phyloP scores from a whole-genome alignment of 2,113 vertebrate species.

The Trichechus manatus region DNA sequence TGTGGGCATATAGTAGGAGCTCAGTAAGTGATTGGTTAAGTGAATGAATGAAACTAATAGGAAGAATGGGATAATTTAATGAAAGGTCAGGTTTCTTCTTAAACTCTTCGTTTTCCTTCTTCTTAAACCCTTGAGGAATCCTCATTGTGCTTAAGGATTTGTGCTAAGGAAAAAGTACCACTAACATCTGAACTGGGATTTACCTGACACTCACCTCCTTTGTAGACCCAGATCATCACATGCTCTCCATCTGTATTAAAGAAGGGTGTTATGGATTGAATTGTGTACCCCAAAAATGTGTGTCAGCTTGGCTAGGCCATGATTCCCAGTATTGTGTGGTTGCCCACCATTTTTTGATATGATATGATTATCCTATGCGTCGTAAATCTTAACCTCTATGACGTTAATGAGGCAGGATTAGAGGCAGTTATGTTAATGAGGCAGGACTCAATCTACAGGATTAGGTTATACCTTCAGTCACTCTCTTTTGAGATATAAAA shows the following conservation, averaged over 20 bases:
- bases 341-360: too few species aligned
- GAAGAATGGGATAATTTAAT: neutral
- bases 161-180: neutral
- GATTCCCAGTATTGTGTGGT: too few species aligned
- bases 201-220: neutral
- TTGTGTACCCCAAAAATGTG: too few species aligned
- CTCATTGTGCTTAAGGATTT: neutral
- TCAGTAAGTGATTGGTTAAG: neutral
- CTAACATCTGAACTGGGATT: neutral
- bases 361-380: too few species aligned
- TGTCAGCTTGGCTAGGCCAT: too few species aligned
- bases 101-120: neutral
- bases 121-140: neutral
- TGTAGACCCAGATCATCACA: neutral
- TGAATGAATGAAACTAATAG: neutral
- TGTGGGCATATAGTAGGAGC: neutral
- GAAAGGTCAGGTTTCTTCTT: neutral
- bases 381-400: too few species aligned
- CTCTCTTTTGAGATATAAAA: too few species aligned
- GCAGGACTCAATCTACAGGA: too few species aligned
- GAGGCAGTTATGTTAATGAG: too few species aligned
- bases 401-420: too few species aligned
- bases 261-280: neutral
- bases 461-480: too few species aligned
- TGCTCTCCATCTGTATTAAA: neutral